Conservation (phyloP, 1,140 invertebrate genomes). For the Hormaphis cornu region DNA sequence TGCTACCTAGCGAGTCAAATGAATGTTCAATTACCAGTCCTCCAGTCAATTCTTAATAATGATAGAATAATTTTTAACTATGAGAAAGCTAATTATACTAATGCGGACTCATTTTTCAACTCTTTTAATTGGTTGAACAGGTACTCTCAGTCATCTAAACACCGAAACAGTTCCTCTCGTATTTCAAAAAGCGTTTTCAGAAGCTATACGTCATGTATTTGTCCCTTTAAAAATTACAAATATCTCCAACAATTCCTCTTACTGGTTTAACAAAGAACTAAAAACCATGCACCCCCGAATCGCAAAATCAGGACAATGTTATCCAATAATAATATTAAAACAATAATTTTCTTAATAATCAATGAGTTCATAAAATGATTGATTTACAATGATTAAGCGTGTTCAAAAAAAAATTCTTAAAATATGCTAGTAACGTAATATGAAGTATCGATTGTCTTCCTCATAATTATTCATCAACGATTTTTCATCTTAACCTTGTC, state of each 20-base stretch:
- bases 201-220: background rate
- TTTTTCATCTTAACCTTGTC: no score
- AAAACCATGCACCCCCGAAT: no score
- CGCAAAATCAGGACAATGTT: no score
- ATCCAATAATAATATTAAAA: no score
- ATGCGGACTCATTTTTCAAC: background rate
- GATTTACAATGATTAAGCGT: no score
- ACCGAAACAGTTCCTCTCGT: background rate
- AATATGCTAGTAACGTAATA: no score
- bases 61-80: background rate
- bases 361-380: no score
- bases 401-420: no score
- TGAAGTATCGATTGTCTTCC: no score
- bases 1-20: background rate
- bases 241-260: background rate
- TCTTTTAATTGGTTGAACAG: constrained; percentile 1
- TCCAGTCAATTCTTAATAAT: background rate
- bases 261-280: no score
- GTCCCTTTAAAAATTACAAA: background rate
- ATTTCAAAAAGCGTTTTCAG: background rate
- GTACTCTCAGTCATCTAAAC: background rate
- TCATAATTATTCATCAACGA: no score
- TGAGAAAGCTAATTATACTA: background rate
- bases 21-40: background rate
- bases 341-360: no score